These are phyloP conservation scores for Psix sp. DNA, from an alignment of 1,140 invertebrate species.

Conservation along the genomic window DNA sequence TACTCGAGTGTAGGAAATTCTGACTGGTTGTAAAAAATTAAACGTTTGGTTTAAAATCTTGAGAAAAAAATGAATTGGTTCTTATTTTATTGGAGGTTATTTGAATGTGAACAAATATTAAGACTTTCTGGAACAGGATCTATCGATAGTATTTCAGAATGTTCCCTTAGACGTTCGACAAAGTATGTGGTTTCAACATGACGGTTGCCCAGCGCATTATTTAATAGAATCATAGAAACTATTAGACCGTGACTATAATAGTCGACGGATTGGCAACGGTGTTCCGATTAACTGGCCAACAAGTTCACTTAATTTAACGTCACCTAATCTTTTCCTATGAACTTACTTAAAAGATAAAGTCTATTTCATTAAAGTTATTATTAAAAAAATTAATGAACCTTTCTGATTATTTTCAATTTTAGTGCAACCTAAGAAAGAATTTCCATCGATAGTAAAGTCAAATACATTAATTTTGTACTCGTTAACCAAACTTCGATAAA, in stretches of 20 bases:
- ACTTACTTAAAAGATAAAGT: too few relatives aligned
- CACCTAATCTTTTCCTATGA: too few relatives aligned
- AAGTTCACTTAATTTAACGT: conserved; percentile 11
- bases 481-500: too few relatives aligned
- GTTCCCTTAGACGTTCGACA: conserved; percentile 46
- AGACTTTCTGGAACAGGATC: conserved; percentile 49
- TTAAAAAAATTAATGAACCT: too few relatives aligned
- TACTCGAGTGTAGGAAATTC: conserved; percentile 17
- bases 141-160: conserved; percentile 61
- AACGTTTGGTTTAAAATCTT: conserved; percentile 52
- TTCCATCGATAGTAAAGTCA: too few relatives aligned
- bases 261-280: conserved; percentile 25
- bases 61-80: conserved; percentile 31
- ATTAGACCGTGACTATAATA: conserved; percentile 17
- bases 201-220: conserved; percentile 21
- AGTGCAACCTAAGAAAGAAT: too few relatives aligned
- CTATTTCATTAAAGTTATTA: too few relatives aligned
- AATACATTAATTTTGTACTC: too few relatives aligned
- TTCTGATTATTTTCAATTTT: too few relatives aligned
- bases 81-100: conserved; percentile 18
- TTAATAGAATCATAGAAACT: conserved; percentile 17
- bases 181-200: too few relatives aligned
- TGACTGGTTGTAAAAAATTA: conserved; percentile 19
- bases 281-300: conserved; percentile 22
- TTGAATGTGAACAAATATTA: conserved; percentile 26